Base-by-base conservation (phyloP, 1,140 invertebrate species). In the Helicoverpa zea region DNA sequence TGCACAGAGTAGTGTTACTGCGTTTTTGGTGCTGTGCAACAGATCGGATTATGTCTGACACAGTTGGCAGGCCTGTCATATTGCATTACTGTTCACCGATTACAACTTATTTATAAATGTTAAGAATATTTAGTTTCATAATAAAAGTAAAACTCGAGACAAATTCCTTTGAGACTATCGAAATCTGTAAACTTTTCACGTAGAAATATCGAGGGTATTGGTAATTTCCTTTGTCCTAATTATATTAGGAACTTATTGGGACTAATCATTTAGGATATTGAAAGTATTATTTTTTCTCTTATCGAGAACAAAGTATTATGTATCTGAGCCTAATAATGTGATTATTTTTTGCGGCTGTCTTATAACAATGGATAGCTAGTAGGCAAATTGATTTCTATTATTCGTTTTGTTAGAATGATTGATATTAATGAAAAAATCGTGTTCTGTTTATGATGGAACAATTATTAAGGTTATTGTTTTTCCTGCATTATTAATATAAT, bases 1-100 rank as follows among this genome's bases (percentile, higher is more conserved):
- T 64, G 11, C n/a, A 9, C 72, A 9, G 72, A 52, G 52, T 78
- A 68, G 75, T 78, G 13, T 78, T 78, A 78, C 76, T 68, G 76
- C 49, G 9, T 29, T 47, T 16, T 13, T 16, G 2, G 43, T 18
- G 52, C 66, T 75, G 70, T 74, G 72, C 16, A 16, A 2, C 59
- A 47, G 18, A 29, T 74, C 61, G 49, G 47, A 80, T 75, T 75
- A 73, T 73, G 66, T 72, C 35, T 73, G 66, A 59, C 66, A 64
- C 81, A 81, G 73, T 76, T 63, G 77, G 66, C 56, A 68, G 73
- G 49, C 43, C 74, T 83, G 82, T 83, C 82, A 80, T 68, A 80
- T 83, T 61, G 59, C 16, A 77, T 83, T 81, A 83, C 73, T 47
- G 70, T 54, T 43, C 49, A 43, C 23, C 14, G 81, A 75, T 82